These are phyloP conservation scores for Andrena haemorrhoa DNA, from an alignment of 2,888 invertebrate genomes.

Conservation along the genomic window DNA sequence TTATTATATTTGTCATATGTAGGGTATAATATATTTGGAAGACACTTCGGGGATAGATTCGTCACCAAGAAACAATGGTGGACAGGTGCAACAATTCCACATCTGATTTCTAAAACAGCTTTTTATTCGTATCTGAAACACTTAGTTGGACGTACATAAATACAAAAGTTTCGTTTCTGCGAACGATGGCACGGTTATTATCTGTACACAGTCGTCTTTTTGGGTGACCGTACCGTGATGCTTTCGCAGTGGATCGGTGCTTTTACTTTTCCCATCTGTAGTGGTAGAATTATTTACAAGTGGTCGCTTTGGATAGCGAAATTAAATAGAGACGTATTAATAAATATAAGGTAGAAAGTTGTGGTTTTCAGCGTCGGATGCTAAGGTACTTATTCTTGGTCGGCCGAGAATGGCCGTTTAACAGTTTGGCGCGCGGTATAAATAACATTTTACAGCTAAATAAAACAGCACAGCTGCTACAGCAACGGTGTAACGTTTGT, in stretches of 20 bases:
- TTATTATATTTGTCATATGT: too few relatives aligned
- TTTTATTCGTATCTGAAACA: constrained; percentile 8
- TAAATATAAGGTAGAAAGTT: constrained; percentile 2
- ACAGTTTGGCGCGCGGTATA: constrained; percentile 4
- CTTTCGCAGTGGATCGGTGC: not conserved
- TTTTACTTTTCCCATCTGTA: not conserved
- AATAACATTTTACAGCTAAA: not conserved
- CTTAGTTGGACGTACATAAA: not conserved
- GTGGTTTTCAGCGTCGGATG: not conserved
- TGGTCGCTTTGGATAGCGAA: not conserved
- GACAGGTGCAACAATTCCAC: not conserved
- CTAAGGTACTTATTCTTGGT: not conserved
- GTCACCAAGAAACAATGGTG: not conserved
- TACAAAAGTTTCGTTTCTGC: not conserved
- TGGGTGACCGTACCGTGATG: not conserved
- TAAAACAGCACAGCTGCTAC: not conserved
- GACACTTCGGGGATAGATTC: not conserved
- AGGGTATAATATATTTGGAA: too few relatives aligned
- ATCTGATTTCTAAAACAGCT: not conserved
- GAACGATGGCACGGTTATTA: constrained; percentile 39
- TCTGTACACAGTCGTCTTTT: constrained; percentile 7
- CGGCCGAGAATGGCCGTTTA: not conserved
- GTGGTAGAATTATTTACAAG: constrained; percentile 18
- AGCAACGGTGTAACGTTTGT: not conserved
- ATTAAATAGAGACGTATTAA: constrained; percentile 19